Base-by-base conservation (phyloP, 2,888 invertebrate genomes). In the Salpingus planirostris region DNA sequence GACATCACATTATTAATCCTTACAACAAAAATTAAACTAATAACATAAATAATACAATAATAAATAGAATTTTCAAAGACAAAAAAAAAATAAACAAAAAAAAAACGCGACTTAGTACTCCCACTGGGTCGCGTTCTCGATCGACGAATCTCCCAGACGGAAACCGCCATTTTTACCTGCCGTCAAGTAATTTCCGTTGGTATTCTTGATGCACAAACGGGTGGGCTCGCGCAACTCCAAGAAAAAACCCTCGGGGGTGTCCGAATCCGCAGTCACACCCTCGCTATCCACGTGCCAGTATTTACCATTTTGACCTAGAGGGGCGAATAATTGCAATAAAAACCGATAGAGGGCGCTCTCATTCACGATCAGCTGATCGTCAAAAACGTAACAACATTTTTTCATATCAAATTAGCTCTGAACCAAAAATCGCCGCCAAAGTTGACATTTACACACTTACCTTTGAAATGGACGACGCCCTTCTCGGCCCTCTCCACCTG, bases 231-330 rank as follows among this genome's bases (percentile, higher is more conserved):
- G 80, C 54, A 96, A 73, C 70, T 95, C 93, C 55, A 96, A 73
- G 62, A 84, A 85, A 73, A 95, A 95, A 29, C 88, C 86, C 54
- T 82, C 79, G 11, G 90, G 82, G 11, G 72, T 62, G 54, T 90
- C 89, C 13, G 85, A 77, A 65, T 92, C 93, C 37, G 90, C 87
- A 18, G 80, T 76, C 33, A 95, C 81, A 31, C 81, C 76, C 64
- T 93, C 93, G 50, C 83, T 80, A 60, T 87, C 86, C 31, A 88
- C 81, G 63, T 87, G 83, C 92, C 93, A 93, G 68, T 91, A 96
- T 63, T 90, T 90, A 54, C 87, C 87, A 67, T 87, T 91, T 62
- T 85, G 83, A 47, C 90, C 90, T 90, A 15, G n/a, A n/a, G n/a
- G n/a, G n/a, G n/a, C n/a, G n/a, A n/a, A n/a, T n/a, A n/a, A n/a